Percentiles rank a stretch among this genome's conserved stretches.
Evolutionary conservation across 2,113 vertebrate species (phyloP).

Genomic region (Stomatorhinus ivindoensis): DNA sequence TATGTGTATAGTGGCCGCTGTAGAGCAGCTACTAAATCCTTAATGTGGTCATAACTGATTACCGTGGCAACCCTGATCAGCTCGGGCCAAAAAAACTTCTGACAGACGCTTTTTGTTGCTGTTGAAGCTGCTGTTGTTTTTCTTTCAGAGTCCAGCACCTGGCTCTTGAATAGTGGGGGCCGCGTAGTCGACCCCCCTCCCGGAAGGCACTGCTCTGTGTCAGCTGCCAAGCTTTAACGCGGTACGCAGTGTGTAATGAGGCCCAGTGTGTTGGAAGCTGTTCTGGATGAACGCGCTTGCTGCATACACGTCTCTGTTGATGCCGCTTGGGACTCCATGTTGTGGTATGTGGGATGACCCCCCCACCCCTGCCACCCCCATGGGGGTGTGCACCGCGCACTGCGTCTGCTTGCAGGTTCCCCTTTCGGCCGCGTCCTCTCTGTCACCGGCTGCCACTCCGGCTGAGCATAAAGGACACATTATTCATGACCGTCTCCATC

Average conservation of each 20-base stretch:
- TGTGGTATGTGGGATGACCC: not conserved
- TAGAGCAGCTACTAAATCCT: not conserved
- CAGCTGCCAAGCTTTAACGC: not conserved
- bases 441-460: not conserved
- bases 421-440: not conserved
- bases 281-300: not conserved
- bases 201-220: not conserved
- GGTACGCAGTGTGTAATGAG: not conserved
- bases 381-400: not conserved
- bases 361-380: not conserved
- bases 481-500: not conserved
- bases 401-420: not conserved
- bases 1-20: not conserved
- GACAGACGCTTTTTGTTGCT: not conserved
- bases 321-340: not conserved
- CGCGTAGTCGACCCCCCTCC: not conserved
- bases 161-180: not conserved
- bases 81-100: not conserved
- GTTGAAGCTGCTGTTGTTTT: not conserved
- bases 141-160: not conserved
- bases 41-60: not conserved
- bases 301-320: not conserved
- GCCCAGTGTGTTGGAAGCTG: not conserved
- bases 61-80: not conserved
- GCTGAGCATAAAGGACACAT: conserved; percentile 9